Conservation (phyloP, 2,113 vertebrate species). For the Phycodurus eques region DNA sequence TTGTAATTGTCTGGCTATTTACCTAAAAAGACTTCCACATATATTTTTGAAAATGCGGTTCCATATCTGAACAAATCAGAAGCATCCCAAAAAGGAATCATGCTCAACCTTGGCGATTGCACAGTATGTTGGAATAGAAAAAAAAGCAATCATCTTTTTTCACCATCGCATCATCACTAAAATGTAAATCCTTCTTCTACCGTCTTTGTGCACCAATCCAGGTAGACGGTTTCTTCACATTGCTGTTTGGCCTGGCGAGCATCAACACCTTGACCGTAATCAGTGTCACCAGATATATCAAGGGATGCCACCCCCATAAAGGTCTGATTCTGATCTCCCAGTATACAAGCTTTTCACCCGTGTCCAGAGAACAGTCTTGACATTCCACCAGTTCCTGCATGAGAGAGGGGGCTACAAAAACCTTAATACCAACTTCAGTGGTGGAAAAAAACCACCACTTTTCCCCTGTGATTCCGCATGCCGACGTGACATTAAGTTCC, state of each 20-base stretch:
- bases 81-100: not conserved
- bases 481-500: slow-evolving; percentile 52
- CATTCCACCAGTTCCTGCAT: slow-evolving; percentile 49
- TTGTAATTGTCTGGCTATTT: too few relatives aligned
- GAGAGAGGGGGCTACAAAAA: slow-evolving; percentile 34
- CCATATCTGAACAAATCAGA: not conserved
- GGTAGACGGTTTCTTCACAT: slow-evolving; percentile 85
- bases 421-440: slow-evolving; percentile 36
- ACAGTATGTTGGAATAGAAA: not conserved
- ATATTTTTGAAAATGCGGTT: not conserved
- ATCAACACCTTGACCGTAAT: slow-evolving; percentile 88
- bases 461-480: slow-evolving; percentile 41
- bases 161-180: not conserved
- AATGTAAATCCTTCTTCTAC: not conserved
- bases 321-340: slow-evolving; percentile 56
- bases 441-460: slow-evolving; percentile 38
- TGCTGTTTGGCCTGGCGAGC: slow-evolving; percentile 86
- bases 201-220: slow-evolving; percentile 49
- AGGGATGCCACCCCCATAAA: slow-evolving; percentile 80
- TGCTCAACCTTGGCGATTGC: not conserved
- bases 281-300: slow-evolving; percentile 85
- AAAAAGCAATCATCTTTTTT: not conserved
- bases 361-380: not conserved
- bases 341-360: slow-evolving; percentile 3
- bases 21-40: not conserved